Conservation (phyloP, 2,113 vertebrate genomes). For the Dicerorhinus sumatrensis region DNA sequence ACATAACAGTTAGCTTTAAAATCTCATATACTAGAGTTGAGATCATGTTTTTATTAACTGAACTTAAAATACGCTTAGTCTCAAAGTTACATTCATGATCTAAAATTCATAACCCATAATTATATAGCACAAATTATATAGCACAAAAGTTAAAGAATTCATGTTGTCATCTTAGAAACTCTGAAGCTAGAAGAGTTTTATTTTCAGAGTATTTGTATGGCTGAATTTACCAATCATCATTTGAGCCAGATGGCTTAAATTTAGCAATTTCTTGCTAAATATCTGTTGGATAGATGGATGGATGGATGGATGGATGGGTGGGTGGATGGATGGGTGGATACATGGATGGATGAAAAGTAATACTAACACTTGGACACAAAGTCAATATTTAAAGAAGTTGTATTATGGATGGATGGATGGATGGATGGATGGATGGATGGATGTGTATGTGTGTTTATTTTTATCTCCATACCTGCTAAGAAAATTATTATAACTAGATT, state of each 20-base stretch:
- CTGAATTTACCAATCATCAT: slow-evolving; percentile 1
- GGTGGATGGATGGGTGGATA: background rate
- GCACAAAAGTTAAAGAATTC: slow-evolving; percentile 46
- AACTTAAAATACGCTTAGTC: slow-evolving; percentile 64
- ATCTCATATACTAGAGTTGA: slow-evolving; percentile 45
- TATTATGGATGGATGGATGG: background rate
- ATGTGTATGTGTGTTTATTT: no score
- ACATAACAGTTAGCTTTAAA: slow-evolving; percentile 59
- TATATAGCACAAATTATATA: slow-evolving; percentile 25
- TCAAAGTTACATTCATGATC: slow-evolving; percentile 36
- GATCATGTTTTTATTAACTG: slow-evolving; percentile 74
- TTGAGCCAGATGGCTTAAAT: slow-evolving; percentile 31
- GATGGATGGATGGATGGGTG: background rate
- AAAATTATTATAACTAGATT: background rate
- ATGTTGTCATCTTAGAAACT: slow-evolving; percentile 46
- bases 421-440: no score
- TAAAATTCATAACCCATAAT: slow-evolving; percentile 60
- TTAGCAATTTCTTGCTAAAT: slow-evolving; percentile 14
- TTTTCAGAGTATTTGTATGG: background rate
- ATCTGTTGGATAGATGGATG: background rate
- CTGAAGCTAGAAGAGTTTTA: slow-evolving; percentile 11
- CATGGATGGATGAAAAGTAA: background rate
- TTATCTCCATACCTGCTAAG: background rate
- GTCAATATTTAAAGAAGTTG: background rate
- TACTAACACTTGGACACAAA: background rate